Base-by-base conservation (phyloP, 2,797 vertebrate genomes). In the Sebastes vulpes region DNA sequence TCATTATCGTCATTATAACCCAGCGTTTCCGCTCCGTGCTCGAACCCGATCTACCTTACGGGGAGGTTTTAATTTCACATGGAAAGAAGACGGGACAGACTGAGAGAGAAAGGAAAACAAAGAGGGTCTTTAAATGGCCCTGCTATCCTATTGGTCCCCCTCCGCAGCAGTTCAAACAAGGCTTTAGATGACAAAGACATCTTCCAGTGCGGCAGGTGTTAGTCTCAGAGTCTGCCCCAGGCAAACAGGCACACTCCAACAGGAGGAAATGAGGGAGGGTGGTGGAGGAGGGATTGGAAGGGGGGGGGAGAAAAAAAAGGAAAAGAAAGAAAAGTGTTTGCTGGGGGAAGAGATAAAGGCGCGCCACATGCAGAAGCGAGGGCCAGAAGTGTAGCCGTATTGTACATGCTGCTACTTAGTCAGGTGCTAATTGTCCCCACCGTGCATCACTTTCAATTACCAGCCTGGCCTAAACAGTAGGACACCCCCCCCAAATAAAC, bases 161-260 rank as follows among this genome's bases (percentile, higher is more conserved):
- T 89, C 88, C 90, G 93, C 93, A 95, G 96, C 95, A 95, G 95
- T 91, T 91, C 95, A 97, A 96, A 97, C 96, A 97, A 97, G 96
- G 97, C 95, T 94, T 91, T 88, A 79, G 95, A 95, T 90, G 94
- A 98, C 97, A 97, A 97, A 98, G 97, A 97, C 95, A 93, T 97
- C 96, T 96, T 97, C 97, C 88, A 95, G 95, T 95, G 96, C 91
- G 95, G 97, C 97, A 98, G 97, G 97, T 98, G 97, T 96, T 98
- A 95, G 96, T 97, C 96, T 97, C 96, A 83, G 96, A 97, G 96
- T 97, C 95, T 92, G 90, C 96, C 95, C 90, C 93, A 91, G 96
- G 96, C 94, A 93, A 96, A 96, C 94, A 95, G 89, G 95, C 93
- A 94, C 95, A 92, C 94, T 96, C 96, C 94, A 95, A 94, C 95